Base-by-base conservation (phyloP, 30 jellyfish, hydroid and myxozoan species). In the Turritopsis dohrnii region DNA sequence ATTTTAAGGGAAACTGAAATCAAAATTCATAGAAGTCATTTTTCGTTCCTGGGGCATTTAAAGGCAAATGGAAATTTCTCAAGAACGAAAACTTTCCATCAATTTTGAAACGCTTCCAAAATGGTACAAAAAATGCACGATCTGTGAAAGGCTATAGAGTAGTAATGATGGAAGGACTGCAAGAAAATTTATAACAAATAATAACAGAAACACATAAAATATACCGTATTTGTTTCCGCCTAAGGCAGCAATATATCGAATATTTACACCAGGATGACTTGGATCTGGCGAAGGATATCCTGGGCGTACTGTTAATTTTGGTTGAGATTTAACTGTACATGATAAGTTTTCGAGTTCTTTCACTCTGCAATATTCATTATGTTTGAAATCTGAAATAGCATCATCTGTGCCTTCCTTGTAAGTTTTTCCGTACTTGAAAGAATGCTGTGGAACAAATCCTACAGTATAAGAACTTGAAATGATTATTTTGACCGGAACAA, bases 371-470 rank as follows among this genome's bases (percentile, higher is more conserved):
- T 65, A 72, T 20, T 81, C 89, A 29, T 65, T 75, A 18, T 84
- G 9, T 54, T 88, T 94, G 83, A 94, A 88, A 1, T 85, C 86
- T 18, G 92, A 82, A 24, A 94, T 91, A 52, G 99, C 95, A 31
- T 72, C 85, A 53, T 94, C 99, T 22, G 99, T 84, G 3, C 95
- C 96, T 53, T 89, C 94, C 74, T 94, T 88, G 86, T 88, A 94
- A 4, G 96, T 88, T 54, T 86, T 79, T 60, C 99, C 99, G 75
- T 89, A 94, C 24, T 84, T 92, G 41, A 88, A 85, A 18, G 77
- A 89, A 53, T 84, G 96, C 30, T 85, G 89, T 26, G 99, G 99
- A 28, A 94, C 96, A 79, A 80, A 94, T 41, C 99, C 99, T 94
- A 25, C 22, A 69, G 30, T 69, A 19, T 8, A 69, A 69, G 16